phyloP scores from a whole-genome alignment of 37 sponge, comb jelly and placozoan genomes.

The Agelas oroides region DNA sequence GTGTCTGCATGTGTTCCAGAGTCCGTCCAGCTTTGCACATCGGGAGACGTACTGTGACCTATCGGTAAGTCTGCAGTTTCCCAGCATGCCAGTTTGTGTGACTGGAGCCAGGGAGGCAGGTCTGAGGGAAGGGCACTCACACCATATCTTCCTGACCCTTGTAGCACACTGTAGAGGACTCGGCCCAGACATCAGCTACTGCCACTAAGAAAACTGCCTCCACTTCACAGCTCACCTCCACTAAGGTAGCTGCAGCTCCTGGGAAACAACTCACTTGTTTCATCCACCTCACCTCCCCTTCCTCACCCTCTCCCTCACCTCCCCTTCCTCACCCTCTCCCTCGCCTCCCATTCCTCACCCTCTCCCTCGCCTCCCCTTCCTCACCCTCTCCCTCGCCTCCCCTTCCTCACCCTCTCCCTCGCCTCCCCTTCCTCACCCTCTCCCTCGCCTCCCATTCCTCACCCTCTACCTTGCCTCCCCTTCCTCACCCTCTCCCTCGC shows the following conservation, averaged over 20 bases:
- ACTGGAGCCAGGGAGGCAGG: too few species aligned
- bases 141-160: too few species aligned
- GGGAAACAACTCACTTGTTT: too few species aligned
- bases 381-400: conserved; percentile 8
- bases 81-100: too few species aligned
- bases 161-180: conserved; percentile 12
- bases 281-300: too few species aligned
- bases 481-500: conserved; percentile 1
- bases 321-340: not conserved
- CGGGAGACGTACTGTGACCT: conserved; percentile 14
- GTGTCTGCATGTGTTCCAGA: conserved; percentile 26
- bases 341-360: too few species aligned
- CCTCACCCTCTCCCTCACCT: too few species aligned
- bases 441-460: too few species aligned
- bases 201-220: conserved; percentile 8
- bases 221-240: not conserved
- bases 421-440: not conserved
- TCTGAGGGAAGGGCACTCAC: too few species aligned
- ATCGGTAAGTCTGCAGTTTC: conserved; percentile 24
- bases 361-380: not conserved
- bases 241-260: conserved; percentile 10
- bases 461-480: not conserved
- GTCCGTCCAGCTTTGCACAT: conserved; percentile 27
- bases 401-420: conserved; percentile 5
- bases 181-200: not conserved